Base-by-base conservation (phyloP, 2,113 vertebrate species). In the Myotis brandtii region DNA sequence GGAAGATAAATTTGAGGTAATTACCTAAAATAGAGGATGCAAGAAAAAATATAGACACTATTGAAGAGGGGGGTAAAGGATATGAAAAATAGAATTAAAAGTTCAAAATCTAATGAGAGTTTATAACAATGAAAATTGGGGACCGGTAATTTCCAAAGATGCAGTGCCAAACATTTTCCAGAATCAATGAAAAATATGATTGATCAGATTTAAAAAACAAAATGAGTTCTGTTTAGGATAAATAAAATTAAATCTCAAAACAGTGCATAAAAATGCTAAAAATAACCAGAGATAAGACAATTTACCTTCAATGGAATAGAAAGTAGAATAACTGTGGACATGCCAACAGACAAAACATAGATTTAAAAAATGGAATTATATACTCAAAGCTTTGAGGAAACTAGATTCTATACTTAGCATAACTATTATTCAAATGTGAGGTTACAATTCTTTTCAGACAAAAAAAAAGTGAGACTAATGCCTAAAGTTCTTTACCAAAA, bases 201-300 rank as follows among this genome's bases (percentile, higher is more conserved):
- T 72, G 46, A 92, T 81, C 27, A 40, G 82, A 52, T 21, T 92
- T 32, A 86, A 89, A 75, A 86, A 40, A 87, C 30, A 86, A n/a
- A 40, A 32, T 32, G 46, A 62, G 7, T 64, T 13, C 23, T 56
- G 4, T 79, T 43, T 0, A 75, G 20, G 8, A 72, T 69, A 70
- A 93, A 48, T 77, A 72, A 96, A 81, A 75, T 69, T 69, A 69
- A 92, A 69, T 89, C 16, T 66, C 75, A 43, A 95, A 91, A 85
- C 9, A 62, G 20, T 83, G 6, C 18, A 20, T 46, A 30, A 73
- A 92, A 32, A 30, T 62, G 50, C 12, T 83, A 54, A 79, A 94
- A 77, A 93, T 54, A 86, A 52, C n/a, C 30, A 80, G 64, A 75
- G 1, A 80, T 70, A 93, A 70, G 75, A 14, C 6, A 62, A 30